These are phyloP conservation scores for Camelus bactrianus DNA, from an alignment of 2,113 vertebrate species.

Conservation along the genomic window DNA sequence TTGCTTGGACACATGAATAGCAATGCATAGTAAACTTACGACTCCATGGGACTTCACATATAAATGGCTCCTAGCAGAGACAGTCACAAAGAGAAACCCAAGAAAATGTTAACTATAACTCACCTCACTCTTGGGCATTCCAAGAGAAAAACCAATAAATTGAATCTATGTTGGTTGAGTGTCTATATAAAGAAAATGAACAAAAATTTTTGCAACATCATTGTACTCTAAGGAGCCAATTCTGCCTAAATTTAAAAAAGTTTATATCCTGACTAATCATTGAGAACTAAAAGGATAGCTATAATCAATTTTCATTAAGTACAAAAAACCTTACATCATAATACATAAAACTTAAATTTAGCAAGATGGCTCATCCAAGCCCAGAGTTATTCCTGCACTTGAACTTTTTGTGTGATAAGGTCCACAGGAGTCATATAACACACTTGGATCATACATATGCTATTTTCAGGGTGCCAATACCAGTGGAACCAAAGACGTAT, in stretches of 20 bases:
- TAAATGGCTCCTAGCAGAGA: neutral
- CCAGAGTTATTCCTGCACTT: conserved; percentile 5
- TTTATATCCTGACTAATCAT: neutral
- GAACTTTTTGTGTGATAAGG: neutral
- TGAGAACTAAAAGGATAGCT: neutral
- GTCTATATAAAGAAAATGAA: conserved; percentile 23
- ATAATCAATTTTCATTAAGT: conserved; percentile 17
- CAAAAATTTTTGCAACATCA: conserved; percentile 34
- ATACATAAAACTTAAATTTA: conserved; percentile 41
- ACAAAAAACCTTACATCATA: neutral
- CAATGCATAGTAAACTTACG: neutral
- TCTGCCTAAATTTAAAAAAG: neutral
- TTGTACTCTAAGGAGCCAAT: neutral
- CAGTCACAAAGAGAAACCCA: neutral
- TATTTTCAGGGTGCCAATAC: neutral
- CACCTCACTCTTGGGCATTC: neutral
- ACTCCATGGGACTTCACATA: neutral
- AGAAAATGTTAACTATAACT: conserved; percentile 14
- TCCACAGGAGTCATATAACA: neutral
- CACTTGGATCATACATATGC: neutral
- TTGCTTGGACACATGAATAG: neutral
- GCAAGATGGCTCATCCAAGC: neutral
- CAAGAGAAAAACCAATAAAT: conserved; percentile 17
- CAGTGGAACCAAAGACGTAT: neutral
- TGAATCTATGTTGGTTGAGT: conserved; percentile 3